Percentiles rank a stretch among this genome's conserved stretches.
These are phyloP conservation scores for human (Homo sapiens) DNA, from an alignment of 2,113 vertebrate genomes.

Conservation along the genomic window GRCh38 chr12:30622001-30622500, in stretches of 20 bases:
- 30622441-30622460: not conserved
- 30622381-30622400: not conserved
- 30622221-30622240: not conserved
- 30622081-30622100: not conserved
- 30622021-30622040: not conserved
- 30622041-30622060: not conserved
- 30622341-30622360: not conserved
- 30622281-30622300: not conserved
- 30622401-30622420: not conserved
- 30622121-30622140: not conserved
- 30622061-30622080: not conserved
- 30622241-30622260: not conserved
- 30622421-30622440: not conserved
- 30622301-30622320: not conserved
- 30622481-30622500: not conserved
- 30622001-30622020: not conserved
- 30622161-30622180: not conserved
- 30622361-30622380: not conserved
- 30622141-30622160: no score
- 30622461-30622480: not conserved
- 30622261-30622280: not conserved
- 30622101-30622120: not conserved
- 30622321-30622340: not conserved
- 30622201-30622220: not conserved
- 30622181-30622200: no score